phyloP scores from a whole-genome alignment of 1,140 invertebrate genomes.

The Drosophila sp. region DNA sequence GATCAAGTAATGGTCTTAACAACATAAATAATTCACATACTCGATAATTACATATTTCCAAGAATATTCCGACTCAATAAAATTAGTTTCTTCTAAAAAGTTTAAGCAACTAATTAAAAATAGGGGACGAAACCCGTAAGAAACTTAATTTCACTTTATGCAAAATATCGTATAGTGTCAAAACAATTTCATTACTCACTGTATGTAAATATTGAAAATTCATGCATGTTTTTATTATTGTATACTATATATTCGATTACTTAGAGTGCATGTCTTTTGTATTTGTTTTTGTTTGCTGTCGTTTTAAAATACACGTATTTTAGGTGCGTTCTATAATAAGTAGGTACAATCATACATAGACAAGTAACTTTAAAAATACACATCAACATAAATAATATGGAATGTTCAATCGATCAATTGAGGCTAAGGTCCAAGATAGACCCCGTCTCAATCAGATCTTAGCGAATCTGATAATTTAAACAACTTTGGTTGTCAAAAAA shows the following conservation, averaged over 20 bases:
- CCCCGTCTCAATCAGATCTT: conserved; percentile 10
- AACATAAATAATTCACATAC: too few relatives aligned
- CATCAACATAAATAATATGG: conserved; percentile 19
- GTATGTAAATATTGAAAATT: conserved; percentile 6
- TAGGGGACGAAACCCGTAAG: too few relatives aligned
- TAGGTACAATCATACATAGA: conserved; percentile 21
- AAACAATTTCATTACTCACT: background rate
- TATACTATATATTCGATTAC: conserved; percentile 42
- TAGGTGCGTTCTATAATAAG: conserved; percentile 6
- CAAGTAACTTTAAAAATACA: conserved; percentile 18
- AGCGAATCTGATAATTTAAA: too few relatives aligned
- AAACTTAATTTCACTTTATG: too few relatives aligned
- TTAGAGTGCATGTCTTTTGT: conserved; percentile 22
- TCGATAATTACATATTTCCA: too few relatives aligned
- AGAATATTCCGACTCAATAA: too few relatives aligned
- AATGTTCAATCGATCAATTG: conserved; percentile 24
- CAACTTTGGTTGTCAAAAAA: background rate
- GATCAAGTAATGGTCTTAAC: too few relatives aligned
- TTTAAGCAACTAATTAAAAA: too few relatives aligned
- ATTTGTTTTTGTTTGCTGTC: too few relatives aligned
- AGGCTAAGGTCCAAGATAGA: background rate
- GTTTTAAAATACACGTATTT: background rate
- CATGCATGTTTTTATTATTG: background rate
- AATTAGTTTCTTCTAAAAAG: too few relatives aligned
- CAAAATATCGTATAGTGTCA: too few relatives aligned